Percentiles rank a stretch among this genome's conserved stretches.
Evolutionary conservation across 2,113 vertebrate species (phyloP).

Genomic region (Microcebus ravelobensis): DNA sequence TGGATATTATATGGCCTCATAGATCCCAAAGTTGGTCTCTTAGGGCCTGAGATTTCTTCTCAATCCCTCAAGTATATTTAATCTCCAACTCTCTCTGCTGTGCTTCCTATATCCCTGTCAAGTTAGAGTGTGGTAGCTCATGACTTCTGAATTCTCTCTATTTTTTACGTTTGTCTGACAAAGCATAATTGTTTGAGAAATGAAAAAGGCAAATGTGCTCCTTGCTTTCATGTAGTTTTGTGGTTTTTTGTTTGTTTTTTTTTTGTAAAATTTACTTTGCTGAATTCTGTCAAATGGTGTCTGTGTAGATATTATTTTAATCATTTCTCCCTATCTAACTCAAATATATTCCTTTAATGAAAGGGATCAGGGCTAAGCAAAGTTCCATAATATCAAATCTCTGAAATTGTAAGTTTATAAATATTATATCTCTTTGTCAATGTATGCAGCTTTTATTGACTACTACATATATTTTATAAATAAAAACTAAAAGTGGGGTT

Average conservation of each 20-base stretch:
- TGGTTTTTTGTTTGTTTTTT: background rate
- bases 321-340: background rate
- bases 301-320: background rate
- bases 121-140: background rate
- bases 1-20: background rate
- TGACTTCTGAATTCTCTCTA: background rate
- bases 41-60: background rate
- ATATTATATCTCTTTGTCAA: background rate
- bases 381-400: background rate
- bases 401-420: background rate
- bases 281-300: background rate
- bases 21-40: background rate
- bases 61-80: background rate
- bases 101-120: background rate
- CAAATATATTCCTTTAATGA: background rate
- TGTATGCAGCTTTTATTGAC: background rate
- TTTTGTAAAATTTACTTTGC: background rate
- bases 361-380: background rate
- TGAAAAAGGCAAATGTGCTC: background rate
- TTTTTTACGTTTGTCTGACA: background rate
- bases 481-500: background rate
- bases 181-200: background rate
- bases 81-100: background rate
- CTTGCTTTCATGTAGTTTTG: background rate
- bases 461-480: background rate